Base-by-base conservation (phyloP, 35 echinoderm and acorn worm genomes). In the Apostichopus japonicus region DNA sequence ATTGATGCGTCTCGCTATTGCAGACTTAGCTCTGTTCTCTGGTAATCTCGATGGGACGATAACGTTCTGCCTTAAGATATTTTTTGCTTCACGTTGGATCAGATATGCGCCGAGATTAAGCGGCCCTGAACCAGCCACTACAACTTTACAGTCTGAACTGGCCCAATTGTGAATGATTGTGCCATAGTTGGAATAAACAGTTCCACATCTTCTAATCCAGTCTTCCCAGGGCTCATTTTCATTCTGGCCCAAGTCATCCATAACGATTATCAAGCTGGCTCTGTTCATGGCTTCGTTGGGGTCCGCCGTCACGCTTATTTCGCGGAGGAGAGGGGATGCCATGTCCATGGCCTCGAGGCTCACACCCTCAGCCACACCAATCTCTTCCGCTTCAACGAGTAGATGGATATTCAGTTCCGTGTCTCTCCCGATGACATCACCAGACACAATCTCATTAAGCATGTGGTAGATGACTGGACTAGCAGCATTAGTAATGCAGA, bases 401-500 rank as follows among this genome's bases (percentile, higher is more conserved):
- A 99, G 92, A 71, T 86, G 92, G n/a, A 96, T 24, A 72, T 80
- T 93, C 13, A 99, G 87, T 51, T 99, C 97, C 6, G 61, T 92
- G 15, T 92, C 54, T 21, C 80, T 52, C 4, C 97, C 95, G 25
- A 99, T 67, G 0, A 99, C 97, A 71, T 95, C 97, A 79, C 97
- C 83, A 78, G 73, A 87, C 11, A 87, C 92, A 27, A 98, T 94
- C 87, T 94, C 97, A 86, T 96, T 53, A 33, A 98, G 55, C 94
- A 96, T 94, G 80, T 96, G 92, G 63, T 98, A 98, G 3, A 91
- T 93, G 16, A 94, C 79, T 6, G 91, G 90, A 78, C 93, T 96
- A 24, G 94, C 77, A 19, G 94, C 95, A 91, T 98, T 94, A 9
- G 97, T 96, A 87, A 98, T 96, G 87, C 97, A 98, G n/a, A 98